Evolutionary conservation across 2,888 invertebrate species (phyloP), one percentile per base, ranked within the genome.

Genomic region (Melanophora roralis): DNA sequence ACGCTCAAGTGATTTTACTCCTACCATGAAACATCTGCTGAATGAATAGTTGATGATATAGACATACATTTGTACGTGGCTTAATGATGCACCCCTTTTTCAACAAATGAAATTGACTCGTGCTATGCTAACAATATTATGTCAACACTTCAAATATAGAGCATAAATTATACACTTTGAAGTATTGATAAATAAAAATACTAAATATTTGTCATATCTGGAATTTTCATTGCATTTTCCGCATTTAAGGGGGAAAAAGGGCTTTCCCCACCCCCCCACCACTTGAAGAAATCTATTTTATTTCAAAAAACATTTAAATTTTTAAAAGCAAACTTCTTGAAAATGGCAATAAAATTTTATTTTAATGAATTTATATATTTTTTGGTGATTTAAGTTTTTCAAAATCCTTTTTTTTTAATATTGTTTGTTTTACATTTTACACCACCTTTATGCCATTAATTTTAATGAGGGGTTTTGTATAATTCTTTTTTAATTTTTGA

Each of bases 91-190:
- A 72, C 76, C 80, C 76, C 51, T 79, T 80, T n/a, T 62, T 40
- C n/a, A 23, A 21, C 38, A 55, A 3, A 57, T 45, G 12, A 73
- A 75, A 80, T 68, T 80, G 72, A 64, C 80, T 76, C 80, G 80
- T 80, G 77, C 67, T 74, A 40, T 60, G 69, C 82, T 84, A 86
- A 87, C 67, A 67, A 85, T 84, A 84, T 84, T 82, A 83, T 86
- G 87, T 87, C 87, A 87, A 86, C 87, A 86, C 85, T 80, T 80
- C 72, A 11, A 71, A 76, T 11, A 68, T 68, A 80, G 75, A 83
- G 82, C 83, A 73, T 83, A 79, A 82, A 83, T 83, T 82, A 83
- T 81, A 65, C 77, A 81, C 80, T 83, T 79, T 53, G n/a, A 81
- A 76, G 72, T 80, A 76, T 80, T 80, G 75, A 75, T 80, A 80